Conservation (phyloP, 2,113 vertebrate species). For the Carassius carassius region DNA sequence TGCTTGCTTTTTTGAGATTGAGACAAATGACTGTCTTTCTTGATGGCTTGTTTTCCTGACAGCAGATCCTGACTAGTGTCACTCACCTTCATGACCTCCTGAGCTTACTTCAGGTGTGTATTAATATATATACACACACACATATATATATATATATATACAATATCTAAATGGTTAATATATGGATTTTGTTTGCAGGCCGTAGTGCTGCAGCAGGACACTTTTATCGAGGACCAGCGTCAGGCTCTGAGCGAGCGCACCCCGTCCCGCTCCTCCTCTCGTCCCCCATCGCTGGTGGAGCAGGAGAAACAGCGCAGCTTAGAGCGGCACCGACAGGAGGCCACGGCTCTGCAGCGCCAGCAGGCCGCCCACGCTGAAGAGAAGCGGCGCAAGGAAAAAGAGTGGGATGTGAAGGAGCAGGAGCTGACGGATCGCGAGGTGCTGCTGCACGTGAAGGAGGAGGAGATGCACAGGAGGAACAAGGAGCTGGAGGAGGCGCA, state of each 20-base stretch:
- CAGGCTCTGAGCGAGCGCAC: constrained; percentile 81
- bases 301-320: constrained; percentile 97
- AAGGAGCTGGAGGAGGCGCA: constrained; percentile 76
- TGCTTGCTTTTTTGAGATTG: not conserved
- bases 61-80: constrained; percentile 88
- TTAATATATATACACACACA: not conserved
- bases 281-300: constrained; percentile 87
- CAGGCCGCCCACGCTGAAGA: constrained; percentile 88
- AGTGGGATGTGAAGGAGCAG: constrained; percentile 84
- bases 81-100: constrained; percentile 87
- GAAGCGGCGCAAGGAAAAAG: constrained; percentile 77
- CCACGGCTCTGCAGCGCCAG: constrained; percentile 88
- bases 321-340: constrained; percentile 93
- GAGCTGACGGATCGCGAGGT: constrained; percentile 80
- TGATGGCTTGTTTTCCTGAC: constrained; percentile 48
- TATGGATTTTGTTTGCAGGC: constrained; percentile 70
- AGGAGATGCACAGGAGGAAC: constrained; percentile 70
- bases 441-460: constrained; percentile 73
- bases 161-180: not conserved
- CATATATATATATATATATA: not conserved
- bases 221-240: constrained; percentile 93
- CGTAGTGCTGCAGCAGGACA: constrained; percentile 93
- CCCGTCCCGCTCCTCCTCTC: constrained; percentile 69
- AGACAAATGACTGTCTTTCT: not conserved
- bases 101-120: constrained; percentile 85